These are phyloP conservation scores for Cromileptes altivelis DNA, from an alignment of 2,113 vertebrate species.

Conservation along the genomic window DNA sequence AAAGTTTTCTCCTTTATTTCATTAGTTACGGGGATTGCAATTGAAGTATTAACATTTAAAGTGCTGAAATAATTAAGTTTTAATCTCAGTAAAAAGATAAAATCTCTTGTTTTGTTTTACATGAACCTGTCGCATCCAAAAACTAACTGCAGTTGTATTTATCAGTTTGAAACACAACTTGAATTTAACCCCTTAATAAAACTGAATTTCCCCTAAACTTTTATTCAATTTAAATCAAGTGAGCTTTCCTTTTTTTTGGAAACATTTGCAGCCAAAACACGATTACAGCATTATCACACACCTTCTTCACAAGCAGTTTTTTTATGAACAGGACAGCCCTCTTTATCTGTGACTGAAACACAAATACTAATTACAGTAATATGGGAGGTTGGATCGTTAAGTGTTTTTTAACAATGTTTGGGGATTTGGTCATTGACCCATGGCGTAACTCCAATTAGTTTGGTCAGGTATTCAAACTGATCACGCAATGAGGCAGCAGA, in stretches of 20 bases:
- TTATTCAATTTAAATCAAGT: background rate
- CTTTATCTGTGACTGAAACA: slow-evolving; percentile 14
- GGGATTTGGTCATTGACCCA: slow-evolving; percentile 58
- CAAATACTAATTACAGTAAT: slow-evolving; percentile 40
- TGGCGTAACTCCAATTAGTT: slow-evolving; percentile 54
- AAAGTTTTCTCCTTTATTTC: background rate
- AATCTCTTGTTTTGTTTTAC: background rate
- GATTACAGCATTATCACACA: background rate
- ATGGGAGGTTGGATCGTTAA: slow-evolving; percentile 37
- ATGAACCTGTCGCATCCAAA: background rate
- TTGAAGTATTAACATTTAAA: background rate
- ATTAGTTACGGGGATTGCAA: background rate
- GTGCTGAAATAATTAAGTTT: accelerated
- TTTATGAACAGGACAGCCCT: background rate
- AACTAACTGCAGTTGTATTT: no score
- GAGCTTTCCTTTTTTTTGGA: background rate
- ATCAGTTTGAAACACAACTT: background rate
- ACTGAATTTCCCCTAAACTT: background rate
- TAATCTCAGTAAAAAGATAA: background rate
- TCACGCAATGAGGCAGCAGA: slow-evolving; percentile 45
- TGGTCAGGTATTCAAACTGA: slow-evolving; percentile 62
- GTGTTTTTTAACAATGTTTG: slow-evolving; percentile 65
- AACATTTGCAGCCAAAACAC: background rate
- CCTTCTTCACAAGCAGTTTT: background rate
- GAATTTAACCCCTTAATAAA: background rate